These are phyloP conservation scores for Battus philenor DNA, from an alignment of 1,140 invertebrate genomes.

Conservation along the genomic window DNA sequence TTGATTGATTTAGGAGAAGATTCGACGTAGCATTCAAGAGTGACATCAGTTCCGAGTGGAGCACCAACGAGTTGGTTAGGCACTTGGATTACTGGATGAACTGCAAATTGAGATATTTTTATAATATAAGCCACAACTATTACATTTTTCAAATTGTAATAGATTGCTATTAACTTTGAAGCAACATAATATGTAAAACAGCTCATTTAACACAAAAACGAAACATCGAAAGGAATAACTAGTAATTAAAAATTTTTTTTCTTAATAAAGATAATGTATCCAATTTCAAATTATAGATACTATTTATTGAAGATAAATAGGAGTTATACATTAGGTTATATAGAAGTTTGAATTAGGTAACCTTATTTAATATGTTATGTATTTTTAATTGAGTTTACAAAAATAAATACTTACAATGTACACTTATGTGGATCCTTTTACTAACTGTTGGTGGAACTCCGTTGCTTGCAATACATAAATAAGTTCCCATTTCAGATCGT, in stretches of 20 bases:
- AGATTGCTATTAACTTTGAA: not conserved
- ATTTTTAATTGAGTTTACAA: too few relatives aligned
- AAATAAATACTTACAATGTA: conserved; percentile 85
- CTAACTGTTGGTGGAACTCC: conserved; percentile 88
- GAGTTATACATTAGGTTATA: too few relatives aligned
- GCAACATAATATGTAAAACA: conserved; percentile 5
- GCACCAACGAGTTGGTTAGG: conserved; percentile 93
- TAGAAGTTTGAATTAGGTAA: too few relatives aligned
- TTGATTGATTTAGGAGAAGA: conserved; percentile 92
- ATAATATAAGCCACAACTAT: not conserved
- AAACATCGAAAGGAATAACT: too few relatives aligned
- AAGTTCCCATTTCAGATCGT: conserved; percentile 91
- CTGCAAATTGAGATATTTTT: conserved; percentile 71
- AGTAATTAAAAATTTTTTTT: too few relatives aligned
- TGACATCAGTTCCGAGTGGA: conserved; percentile 89
- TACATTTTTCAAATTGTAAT: not conserved
- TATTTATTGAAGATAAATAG: too few relatives aligned
- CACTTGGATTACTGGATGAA: conserved; percentile 91
- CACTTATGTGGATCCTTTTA: conserved; percentile 88
- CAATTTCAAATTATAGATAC: too few relatives aligned
- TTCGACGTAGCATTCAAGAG: conserved; percentile 92
- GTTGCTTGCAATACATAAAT: conserved; percentile 89
- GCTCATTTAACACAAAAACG: conserved; percentile 2
- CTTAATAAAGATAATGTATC: too few relatives aligned
- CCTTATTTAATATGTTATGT: too few relatives aligned